These are phyloP conservation scores for Octonoba sinensis DNA, from an alignment of 2,888 invertebrate species.

Conservation along the genomic window DNA sequence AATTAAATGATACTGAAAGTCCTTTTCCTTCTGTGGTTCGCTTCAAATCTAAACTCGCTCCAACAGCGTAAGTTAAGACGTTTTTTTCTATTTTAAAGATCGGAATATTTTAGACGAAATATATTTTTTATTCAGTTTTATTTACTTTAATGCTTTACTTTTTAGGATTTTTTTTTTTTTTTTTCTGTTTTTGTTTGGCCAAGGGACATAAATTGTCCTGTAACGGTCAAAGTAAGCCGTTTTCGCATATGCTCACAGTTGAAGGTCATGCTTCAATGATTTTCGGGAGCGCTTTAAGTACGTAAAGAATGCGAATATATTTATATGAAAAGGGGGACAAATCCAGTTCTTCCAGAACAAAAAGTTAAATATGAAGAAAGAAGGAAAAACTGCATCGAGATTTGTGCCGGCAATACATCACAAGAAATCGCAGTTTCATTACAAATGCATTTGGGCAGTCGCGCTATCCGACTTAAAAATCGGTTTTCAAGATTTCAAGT, in stretches of 20 bases:
- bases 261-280: slow-evolving; percentile 41
- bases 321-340: slow-evolving; percentile 11
- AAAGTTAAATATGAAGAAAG: neutral
- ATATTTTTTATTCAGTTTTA: slow-evolving; percentile 19
- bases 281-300: slow-evolving; percentile 54
- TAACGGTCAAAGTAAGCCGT: slow-evolving; percentile 57
- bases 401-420: slow-evolving; percentile 48
- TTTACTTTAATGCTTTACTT: too few species aligned
- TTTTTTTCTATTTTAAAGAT: slow-evolving; percentile 41
- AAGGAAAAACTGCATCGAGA: slow-evolving; percentile 20
- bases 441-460: slow-evolving; percentile 55
- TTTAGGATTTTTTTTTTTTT: too few species aligned
- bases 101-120: slow-evolving; percentile 59
- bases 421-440: slow-evolving; percentile 51
- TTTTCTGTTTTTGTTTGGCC: neutral
- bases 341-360: too few species aligned
- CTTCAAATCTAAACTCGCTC: slow-evolving; percentile 42
- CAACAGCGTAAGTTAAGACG: slow-evolving; percentile 4
- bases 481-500: slow-evolving; percentile 55
- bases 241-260: slow-evolving; percentile 58
- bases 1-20: slow-evolving; percentile 64
- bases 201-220: slow-evolving; percentile 55
- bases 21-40: slow-evolving; percentile 31
- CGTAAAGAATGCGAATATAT: slow-evolving; percentile 40
- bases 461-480: slow-evolving; percentile 33